A percentile compares a stretch with the other conserved stretches of the same genome.
These are phyloP conservation scores for Diplosoma virens DNA, from an alignment of 23 tunicate species.

Conservation along the genomic window DNA sequence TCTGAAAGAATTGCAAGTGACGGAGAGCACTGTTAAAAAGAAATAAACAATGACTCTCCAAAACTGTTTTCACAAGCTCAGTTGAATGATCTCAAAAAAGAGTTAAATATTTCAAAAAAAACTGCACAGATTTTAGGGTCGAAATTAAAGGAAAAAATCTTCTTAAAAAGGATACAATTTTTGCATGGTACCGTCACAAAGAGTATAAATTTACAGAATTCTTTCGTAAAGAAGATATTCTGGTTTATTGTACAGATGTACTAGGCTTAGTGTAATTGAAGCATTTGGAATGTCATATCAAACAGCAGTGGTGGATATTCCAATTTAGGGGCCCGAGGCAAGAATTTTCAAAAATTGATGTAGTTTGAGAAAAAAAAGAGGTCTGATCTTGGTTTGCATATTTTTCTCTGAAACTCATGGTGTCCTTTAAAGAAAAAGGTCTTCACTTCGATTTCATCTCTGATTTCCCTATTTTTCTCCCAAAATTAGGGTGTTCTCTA, in stretches of 20 bases:
- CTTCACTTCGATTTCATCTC: no score
- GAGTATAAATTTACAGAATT: background rate
- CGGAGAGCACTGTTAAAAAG: conserved; percentile 18
- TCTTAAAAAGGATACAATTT: conserved; percentile 20
- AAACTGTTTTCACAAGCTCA: conserved; percentile 18
- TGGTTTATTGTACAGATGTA: background rate
- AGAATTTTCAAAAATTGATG: no score
- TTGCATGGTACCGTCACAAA: conserved; percentile 21
- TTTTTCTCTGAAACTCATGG: no score
- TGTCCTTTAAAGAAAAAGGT: no score
- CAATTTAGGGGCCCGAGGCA: no score
- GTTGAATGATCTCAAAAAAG: conserved; percentile 21
- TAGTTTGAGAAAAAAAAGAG: no score
- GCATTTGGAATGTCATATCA: background rate
- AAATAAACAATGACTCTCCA: conserved; percentile 20
- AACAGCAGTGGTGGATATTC: no score
- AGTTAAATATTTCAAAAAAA: conserved; percentile 14
- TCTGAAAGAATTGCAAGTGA: conserved; percentile 14
- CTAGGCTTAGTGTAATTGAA: background rate
- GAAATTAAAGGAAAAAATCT: conserved; percentile 20
- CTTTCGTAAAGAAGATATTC: conserved; percentile 8
- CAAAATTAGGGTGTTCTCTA: no score
- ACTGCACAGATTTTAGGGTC: conserved; percentile 27
- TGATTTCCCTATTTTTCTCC: no score
- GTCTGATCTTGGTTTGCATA: no score